Percentiles rank a stretch among this genome's conserved stretches.
Evolutionary conservation across 2,888 invertebrate genomes (phyloP).

Genomic region (Taenaris catops): DNA sequence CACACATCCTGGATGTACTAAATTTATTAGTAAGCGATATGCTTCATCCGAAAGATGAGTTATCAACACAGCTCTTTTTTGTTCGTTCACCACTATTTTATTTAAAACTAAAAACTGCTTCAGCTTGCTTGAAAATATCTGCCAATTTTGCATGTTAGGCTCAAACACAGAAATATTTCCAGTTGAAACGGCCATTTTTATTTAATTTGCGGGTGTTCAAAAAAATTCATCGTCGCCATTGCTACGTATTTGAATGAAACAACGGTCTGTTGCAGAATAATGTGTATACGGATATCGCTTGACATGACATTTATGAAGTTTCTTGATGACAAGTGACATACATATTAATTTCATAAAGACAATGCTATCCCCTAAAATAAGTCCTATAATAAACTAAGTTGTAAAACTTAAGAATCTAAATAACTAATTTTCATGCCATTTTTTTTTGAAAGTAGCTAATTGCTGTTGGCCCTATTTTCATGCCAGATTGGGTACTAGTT

Average conservation of each 20-base stretch:
- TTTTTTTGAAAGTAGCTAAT: too few species aligned
- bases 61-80: neutral
- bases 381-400: too few species aligned
- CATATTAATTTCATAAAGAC: too few species aligned
- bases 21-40: neutral
- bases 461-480: too few species aligned
- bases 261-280: too few species aligned
- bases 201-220: neutral
- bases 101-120: neutral
- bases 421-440: too few species aligned
- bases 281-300: too few species aligned
- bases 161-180: constrained; percentile 1
- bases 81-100: neutral
- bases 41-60: constrained; percentile 3
- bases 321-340: too few species aligned
- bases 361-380: too few species aligned
- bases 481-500: too few species aligned
- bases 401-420: too few species aligned
- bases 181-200: neutral
- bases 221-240: neutral
- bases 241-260: neutral
- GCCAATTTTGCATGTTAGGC: neutral
- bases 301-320: too few species aligned
- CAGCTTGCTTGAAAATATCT: neutral
- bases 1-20: neutral